These are phyloP conservation scores for Hypsibius dujardini DNA, from an alignment of 1,140 invertebrate species.

Conservation along the genomic window DNA sequence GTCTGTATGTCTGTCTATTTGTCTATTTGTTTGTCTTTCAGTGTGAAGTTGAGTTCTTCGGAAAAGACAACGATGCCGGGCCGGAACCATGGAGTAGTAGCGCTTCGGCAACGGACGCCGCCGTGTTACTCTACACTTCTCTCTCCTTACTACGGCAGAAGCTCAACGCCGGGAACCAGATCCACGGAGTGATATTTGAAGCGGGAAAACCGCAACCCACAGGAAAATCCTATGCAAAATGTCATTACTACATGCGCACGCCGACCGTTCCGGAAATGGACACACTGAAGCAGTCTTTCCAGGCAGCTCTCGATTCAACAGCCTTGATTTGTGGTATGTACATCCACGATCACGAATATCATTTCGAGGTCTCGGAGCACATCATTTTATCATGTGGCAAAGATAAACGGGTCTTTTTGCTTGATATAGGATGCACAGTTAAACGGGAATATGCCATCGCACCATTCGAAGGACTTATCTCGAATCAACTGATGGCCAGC, in stretches of 20 bases:
- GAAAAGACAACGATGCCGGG: neutral
- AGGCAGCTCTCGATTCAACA: neutral
- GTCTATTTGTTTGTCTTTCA: neutral
- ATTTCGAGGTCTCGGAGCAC: neutral
- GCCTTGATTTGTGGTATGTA: neutral
- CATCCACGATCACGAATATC: neutral
- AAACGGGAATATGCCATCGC: neutral
- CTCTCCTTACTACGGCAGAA: neutral
- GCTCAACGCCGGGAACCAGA: neutral
- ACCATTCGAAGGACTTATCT: slow-evolving; percentile 10
- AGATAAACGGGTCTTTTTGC: neutral
- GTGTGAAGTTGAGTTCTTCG: neutral
- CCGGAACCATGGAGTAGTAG: neutral
- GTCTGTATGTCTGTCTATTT: neutral
- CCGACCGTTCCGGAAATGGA: neutral
- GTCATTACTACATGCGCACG: neutral
- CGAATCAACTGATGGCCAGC: neutral
- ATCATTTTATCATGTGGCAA: neutral
- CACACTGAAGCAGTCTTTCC: neutral
- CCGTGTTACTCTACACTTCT: neutral
- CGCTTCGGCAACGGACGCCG: neutral
- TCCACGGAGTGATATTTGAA: neutral
- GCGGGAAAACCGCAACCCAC: neutral
- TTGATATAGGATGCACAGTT: neutral
- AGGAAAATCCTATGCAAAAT: neutral